These are phyloP conservation scores for Catagonus wagneri DNA, from an alignment of 2,113 vertebrate species.

Conservation along the genomic window DNA sequence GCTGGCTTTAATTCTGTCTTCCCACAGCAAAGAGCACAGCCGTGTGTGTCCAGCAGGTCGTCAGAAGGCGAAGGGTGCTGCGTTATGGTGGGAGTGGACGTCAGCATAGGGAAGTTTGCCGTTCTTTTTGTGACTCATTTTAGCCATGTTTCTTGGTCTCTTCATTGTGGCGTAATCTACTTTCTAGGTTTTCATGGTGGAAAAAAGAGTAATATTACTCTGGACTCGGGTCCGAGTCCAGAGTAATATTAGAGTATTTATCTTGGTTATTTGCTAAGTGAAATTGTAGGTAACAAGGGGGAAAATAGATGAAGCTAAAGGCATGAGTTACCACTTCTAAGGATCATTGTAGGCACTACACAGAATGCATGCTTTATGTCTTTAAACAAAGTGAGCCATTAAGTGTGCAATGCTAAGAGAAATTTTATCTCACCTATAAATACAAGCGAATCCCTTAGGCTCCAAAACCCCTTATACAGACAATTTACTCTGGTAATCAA, in stretches of 20 bases:
- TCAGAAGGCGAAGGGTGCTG: neutral
- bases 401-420: constrained; percentile 77
- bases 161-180: neutral
- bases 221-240: constrained; percentile 34
- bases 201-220: too few species aligned
- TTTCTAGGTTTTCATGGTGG: neutral
- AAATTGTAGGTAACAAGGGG: constrained; percentile 59
- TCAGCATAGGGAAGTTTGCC: neutral
- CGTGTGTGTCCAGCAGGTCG: neutral
- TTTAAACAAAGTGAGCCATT: constrained; percentile 83
- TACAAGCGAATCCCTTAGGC: constrained; percentile 81
- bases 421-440: constrained; percentile 87
- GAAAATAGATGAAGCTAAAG: constrained; percentile 76
- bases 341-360: constrained; percentile 57
- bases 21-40: neutral
- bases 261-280: constrained; percentile 67
- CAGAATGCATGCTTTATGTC: constrained; percentile 73
- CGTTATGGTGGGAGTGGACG: neutral
- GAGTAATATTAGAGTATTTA: constrained; percentile 36
- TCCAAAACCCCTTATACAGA: constrained; percentile 79
- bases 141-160: neutral
- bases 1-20: neutral
- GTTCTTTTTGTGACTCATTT: neutral
- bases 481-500: constrained; percentile 85
- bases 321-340: constrained; percentile 71